phyloP scores from a whole-genome alignment of 2,888 invertebrate species.

The Pollenia angustigena region DNA sequence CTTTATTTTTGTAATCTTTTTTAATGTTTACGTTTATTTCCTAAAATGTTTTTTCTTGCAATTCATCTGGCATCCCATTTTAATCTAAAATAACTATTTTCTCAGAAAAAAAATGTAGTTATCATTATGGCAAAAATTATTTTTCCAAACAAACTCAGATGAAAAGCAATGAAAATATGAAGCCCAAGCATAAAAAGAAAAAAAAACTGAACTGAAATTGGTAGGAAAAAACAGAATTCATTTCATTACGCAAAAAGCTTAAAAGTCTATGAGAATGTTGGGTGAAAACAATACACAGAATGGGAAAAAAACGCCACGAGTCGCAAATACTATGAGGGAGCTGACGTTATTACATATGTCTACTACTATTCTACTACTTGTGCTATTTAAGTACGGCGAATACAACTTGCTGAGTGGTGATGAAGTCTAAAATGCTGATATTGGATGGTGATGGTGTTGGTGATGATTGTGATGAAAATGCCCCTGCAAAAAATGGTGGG shows the following conservation, averaged over 20 bases:
- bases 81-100: constrained; percentile 59
- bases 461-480: constrained; percentile 5
- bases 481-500: neutral
- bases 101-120: constrained; percentile 31
- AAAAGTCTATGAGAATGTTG: constrained; percentile 67
- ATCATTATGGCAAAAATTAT: constrained; percentile 63
- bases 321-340: constrained; percentile 26
- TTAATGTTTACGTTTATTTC: neutral
- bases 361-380: constrained; percentile 18
- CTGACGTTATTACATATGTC: constrained; percentile 14
- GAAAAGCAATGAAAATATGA: constrained; percentile 67
- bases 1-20: too few relatives aligned
- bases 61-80: constrained; percentile 36
- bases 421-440: constrained; percentile 23
- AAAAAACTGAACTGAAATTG: constrained; percentile 25
- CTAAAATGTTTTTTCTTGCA: neutral
- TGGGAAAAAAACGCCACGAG: constrained; percentile 17
- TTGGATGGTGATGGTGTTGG: neutral
- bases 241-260: constrained; percentile 72
- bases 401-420: constrained; percentile 42
- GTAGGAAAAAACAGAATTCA: constrained; percentile 60
- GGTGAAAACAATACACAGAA: constrained; percentile 52
- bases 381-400: neutral
- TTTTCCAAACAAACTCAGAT: constrained; percentile 63
- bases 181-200: neutral